phyloP scores from a whole-genome alignment of 2,888 invertebrate species.

The Phyllotreta cruciferae region DNA sequence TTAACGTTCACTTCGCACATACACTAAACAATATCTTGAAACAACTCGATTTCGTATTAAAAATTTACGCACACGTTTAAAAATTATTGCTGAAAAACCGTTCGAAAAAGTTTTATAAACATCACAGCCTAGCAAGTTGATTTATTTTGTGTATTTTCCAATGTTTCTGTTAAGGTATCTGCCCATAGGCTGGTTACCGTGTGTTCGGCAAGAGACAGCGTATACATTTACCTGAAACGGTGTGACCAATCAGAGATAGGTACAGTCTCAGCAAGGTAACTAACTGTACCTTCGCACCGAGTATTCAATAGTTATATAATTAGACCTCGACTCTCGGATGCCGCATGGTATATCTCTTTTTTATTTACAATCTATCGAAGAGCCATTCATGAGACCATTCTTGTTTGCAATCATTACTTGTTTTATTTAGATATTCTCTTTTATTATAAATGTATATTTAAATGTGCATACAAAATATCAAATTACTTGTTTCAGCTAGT shows the following conservation, averaged over 20 bases:
- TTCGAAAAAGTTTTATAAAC: conserved; percentile 39
- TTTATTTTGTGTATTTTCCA: conserved; percentile 42
- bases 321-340: conserved; percentile 49
- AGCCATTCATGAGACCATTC: conserved; percentile 36
- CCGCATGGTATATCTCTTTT: conserved; percentile 48
- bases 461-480: no score
- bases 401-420: conserved; percentile 14
- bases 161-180: conserved; percentile 48
- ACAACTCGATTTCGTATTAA: conserved; percentile 37
- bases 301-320: conserved; percentile 56
- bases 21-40: conserved; percentile 32
- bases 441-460: background rate
- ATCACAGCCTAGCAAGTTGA: conserved; percentile 36
- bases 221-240: conserved; percentile 58
- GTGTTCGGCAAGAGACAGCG: conserved; percentile 52
- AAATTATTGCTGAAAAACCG: conserved; percentile 31
- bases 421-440: conserved; percentile 5
- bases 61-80: conserved; percentile 20
- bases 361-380: conserved; percentile 40
- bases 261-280: conserved; percentile 57
- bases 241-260: conserved; percentile 51
- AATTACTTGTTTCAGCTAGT: no score
- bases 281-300: conserved; percentile 44
- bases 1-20: conserved; percentile 26
- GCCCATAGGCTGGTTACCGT: conserved; percentile 51